These are phyloP conservation scores for Pantelozetes paolii DNA, from an alignment of 2,888 invertebrate genomes.

Conservation along the genomic window DNA sequence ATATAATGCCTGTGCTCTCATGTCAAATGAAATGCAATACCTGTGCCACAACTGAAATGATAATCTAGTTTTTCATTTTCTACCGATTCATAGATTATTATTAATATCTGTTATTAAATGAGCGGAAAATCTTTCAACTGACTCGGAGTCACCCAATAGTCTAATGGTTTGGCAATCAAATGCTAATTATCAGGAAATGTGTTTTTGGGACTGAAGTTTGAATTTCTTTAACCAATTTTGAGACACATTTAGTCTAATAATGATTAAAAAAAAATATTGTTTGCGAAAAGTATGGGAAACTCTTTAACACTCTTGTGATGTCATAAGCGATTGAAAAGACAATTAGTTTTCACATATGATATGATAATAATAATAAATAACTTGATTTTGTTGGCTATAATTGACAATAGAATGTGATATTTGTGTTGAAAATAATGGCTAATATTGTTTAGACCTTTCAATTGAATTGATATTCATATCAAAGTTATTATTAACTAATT, in stretches of 20 bases:
- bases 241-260: neutral
- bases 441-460: neutral
- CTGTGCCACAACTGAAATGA: neutral
- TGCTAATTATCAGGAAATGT: conserved; percentile 21
- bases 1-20: neutral
- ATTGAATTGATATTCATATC: neutral
- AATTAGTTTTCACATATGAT: neutral
- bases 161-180: neutral
- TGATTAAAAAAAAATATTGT: neutral
- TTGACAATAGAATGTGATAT: neutral
- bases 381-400: neutral
- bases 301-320: too few species aligned
- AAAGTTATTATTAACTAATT: conserved; percentile 1
- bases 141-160: neutral
- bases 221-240: neutral
- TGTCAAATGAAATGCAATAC: neutral
- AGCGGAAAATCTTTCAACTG: neutral
- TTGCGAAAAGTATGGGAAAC: too few species aligned
- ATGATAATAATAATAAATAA: neutral
- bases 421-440: neutral
- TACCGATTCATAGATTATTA: neutral
- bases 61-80: too few species aligned
- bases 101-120: neutral
- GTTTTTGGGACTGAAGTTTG: neutral
- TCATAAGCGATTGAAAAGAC: too few species aligned